These are phyloP conservation scores for Orchestes rusci DNA, from an alignment of 2,888 invertebrate species.

Conservation along the genomic window DNA sequence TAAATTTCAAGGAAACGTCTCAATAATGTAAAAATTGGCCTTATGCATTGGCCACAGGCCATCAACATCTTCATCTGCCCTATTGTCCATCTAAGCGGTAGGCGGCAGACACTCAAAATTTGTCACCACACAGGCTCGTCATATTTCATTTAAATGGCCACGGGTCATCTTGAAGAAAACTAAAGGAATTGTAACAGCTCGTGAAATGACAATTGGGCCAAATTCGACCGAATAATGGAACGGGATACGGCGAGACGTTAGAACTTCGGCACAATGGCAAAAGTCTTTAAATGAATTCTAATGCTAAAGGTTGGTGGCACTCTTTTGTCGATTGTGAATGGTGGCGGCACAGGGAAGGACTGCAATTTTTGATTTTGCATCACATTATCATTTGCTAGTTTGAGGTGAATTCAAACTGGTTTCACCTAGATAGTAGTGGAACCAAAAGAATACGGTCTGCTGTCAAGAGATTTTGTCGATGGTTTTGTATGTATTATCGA, in stretches of 20 bases:
- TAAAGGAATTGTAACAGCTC: slow-evolving; percentile 33
- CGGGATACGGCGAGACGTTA: too few species aligned
- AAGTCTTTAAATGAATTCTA: slow-evolving; percentile 19
- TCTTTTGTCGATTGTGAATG: slow-evolving; percentile 8
- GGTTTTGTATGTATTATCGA: too few species aligned
- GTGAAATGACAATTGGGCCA: slow-evolving; percentile 34
- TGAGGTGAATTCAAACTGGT: too few species aligned
- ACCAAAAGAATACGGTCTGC: too few species aligned
- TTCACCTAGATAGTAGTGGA: too few species aligned
- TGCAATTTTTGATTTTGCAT: too few species aligned
- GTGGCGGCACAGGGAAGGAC: slow-evolving; percentile 3
- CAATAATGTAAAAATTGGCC: too few species aligned
- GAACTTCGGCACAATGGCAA: slow-evolving; percentile 10
- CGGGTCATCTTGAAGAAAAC: slow-evolving; percentile 28
- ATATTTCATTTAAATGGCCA: slow-evolving; percentile 35
- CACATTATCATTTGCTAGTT: too few species aligned
- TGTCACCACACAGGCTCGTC: slow-evolving; percentile 31
- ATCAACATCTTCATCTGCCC: slow-evolving; percentile 17
- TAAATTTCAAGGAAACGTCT: slow-evolving; percentile 5
- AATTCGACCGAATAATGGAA: slow-evolving; percentile 13
- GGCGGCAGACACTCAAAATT: slow-evolving; percentile 29
- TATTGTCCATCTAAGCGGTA: slow-evolving; percentile 19
- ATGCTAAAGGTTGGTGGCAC: slow-evolving; percentile 11
- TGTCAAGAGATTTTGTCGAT: too few species aligned
- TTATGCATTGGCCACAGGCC: slow-evolving; percentile 3